These are phyloP conservation scores for Nowickia ferox DNA, from an alignment of 2,888 invertebrate genomes.

Conservation along the genomic window DNA sequence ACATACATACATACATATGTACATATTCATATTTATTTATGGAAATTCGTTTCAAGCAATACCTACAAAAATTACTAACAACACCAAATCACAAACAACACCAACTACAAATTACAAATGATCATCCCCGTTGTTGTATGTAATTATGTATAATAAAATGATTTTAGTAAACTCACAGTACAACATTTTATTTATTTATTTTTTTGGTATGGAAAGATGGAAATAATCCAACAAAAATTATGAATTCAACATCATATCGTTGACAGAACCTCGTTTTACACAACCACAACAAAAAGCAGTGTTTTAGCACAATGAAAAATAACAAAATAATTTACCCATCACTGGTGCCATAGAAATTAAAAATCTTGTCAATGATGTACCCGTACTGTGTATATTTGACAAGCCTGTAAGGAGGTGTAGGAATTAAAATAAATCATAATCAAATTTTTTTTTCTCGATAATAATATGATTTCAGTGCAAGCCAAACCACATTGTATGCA, in stretches of 20 bases:
- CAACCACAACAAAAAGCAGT: constrained; percentile 1
- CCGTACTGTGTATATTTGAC: constrained; percentile 73
- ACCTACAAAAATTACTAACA: constrained; percentile 19
- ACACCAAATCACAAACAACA: constrained; percentile 17
- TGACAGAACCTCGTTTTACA: constrained; percentile 12
- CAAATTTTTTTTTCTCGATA: not conserved
- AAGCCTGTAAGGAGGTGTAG: constrained; percentile 72
- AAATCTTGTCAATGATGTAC: constrained; percentile 81
- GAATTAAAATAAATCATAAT: constrained; percentile 19
- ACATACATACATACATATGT: not conserved
- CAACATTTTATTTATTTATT: not conserved
- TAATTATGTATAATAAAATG: constrained; percentile 17
- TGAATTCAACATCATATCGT: constrained; percentile 36
- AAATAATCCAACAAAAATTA: not conserved
- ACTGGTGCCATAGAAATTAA: constrained; percentile 83
- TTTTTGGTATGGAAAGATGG: not conserved
- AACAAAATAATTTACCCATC: constrained; percentile 79
- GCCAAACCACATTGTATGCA: too few relatives aligned
- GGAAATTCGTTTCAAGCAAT: constrained; percentile 8
- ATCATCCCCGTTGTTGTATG: not conserved
- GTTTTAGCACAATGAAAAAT: constrained; percentile 17
- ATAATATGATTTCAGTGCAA: too few relatives aligned
- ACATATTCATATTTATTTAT: not conserved
- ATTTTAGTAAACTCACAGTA: constrained; percentile 16
- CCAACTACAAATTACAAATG: constrained; percentile 23